These are phyloP conservation scores for Cygnus olor DNA, from an alignment of 2,797 vertebrate genomes.

Conservation along the genomic window DNA sequence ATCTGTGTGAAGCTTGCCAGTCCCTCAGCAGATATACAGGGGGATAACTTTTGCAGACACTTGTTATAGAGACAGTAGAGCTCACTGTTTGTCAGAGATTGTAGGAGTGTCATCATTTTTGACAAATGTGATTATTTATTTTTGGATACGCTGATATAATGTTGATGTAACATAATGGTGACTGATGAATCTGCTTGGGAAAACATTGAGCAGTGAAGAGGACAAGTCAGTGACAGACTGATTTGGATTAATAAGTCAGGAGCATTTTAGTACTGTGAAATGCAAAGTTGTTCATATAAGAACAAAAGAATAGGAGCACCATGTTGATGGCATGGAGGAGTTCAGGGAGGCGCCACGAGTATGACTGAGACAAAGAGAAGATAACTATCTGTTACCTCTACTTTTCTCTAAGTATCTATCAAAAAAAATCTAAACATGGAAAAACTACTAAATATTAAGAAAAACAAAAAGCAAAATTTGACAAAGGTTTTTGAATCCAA, in stretches of 20 bases:
- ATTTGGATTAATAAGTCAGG: background rate
- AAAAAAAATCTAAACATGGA: background rate
- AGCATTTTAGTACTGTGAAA: background rate
- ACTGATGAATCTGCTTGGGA: background rate
- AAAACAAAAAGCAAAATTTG: background rate
- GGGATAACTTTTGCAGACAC: background rate
- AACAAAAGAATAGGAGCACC: background rate
- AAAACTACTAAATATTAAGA: too few species aligned
- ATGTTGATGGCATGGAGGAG: background rate
- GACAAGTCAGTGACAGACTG: background rate
- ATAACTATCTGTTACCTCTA: background rate
- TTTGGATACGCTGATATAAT: background rate
- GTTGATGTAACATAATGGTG: background rate
- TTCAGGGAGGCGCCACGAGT: background rate
- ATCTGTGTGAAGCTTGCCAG: slow-evolving; percentile 3
- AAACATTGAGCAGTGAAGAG: background rate
- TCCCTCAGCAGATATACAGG: background rate
- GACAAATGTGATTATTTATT: background rate
- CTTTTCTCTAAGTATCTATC: background rate
- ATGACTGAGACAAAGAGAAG: background rate
- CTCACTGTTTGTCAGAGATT: background rate
- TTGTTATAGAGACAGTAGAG: background rate
- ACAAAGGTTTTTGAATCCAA: background rate
- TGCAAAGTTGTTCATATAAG: background rate
- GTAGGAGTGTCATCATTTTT: background rate